These are phyloP conservation scores for Platichthys stellatus DNA, from an alignment of 2,113 vertebrate species.

Conservation along the genomic window DNA sequence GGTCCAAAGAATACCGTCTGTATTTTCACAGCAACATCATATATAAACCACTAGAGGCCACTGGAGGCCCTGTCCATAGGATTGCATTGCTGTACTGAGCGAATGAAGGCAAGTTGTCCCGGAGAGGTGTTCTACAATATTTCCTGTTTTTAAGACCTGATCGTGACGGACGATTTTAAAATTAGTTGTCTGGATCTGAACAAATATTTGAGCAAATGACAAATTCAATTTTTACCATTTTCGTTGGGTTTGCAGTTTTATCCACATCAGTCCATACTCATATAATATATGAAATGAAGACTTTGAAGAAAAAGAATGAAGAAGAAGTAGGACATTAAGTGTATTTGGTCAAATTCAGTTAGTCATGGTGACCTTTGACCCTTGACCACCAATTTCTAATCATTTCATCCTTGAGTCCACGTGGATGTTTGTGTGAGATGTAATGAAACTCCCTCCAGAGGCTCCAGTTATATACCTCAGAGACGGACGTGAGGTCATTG, in stretches of 20 bases:
- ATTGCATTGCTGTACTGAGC: background rate
- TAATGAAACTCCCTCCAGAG: too few species aligned
- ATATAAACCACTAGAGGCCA: conserved; percentile 73
- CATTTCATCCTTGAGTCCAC: too few species aligned
- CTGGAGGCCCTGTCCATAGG: conserved; percentile 59
- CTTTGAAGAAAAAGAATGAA: too few species aligned
- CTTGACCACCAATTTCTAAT: background rate
- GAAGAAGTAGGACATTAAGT: too few species aligned
- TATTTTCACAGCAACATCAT: conserved; percentile 18
- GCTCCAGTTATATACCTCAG: too few species aligned
- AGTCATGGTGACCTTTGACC: background rate
- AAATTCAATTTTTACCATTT: background rate
- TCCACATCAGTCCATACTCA: background rate
- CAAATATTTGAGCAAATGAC: background rate
- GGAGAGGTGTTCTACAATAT: too few species aligned
- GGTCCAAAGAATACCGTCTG: background rate
- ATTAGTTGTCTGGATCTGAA: background rate
- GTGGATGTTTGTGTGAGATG: too few species aligned
- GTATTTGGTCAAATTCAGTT: background rate
- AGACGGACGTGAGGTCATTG: too few species aligned
- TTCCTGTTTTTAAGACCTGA: too few species aligned
- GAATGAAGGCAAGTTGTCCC: background rate
- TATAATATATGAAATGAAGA: too few species aligned
- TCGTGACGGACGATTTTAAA: too few species aligned
- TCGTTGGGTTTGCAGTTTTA: background rate